Evolutionary conservation across 2,797 vertebrate species (phyloP).

Genomic region (Neoniphon sammara): DNA sequence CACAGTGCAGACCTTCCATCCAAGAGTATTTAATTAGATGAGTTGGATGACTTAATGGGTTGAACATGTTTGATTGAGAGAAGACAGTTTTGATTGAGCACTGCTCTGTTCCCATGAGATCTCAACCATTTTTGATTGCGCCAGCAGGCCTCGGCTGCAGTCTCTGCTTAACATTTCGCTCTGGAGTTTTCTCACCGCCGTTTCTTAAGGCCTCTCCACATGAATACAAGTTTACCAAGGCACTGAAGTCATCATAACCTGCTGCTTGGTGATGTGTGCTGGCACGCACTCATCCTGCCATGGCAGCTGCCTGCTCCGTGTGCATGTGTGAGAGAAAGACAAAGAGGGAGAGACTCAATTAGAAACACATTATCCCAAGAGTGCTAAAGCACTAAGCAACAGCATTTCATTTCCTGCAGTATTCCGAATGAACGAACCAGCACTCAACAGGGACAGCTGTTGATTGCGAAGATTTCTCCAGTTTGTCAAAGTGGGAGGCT

Average conservation of each 20-base stretch:
- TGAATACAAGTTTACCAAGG: constrained; percentile 23
- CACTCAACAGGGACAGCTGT: neutral
- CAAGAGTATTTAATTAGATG: constrained; percentile 47
- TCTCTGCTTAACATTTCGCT: constrained; percentile 14
- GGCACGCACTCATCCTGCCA: neutral
- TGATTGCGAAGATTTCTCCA: constrained; percentile 22
- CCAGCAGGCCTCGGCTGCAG: constrained; percentile 17
- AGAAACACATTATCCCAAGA: neutral
- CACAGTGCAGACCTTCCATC: constrained; percentile 41
- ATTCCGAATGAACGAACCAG: constrained; percentile 9
- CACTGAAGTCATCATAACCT: constrained; percentile 36
- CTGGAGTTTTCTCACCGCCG: neutral
- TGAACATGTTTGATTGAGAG: constrained; percentile 35
- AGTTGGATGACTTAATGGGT: constrained; percentile 49
- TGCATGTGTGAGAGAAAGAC: too few relatives aligned
- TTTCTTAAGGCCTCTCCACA: neutral
- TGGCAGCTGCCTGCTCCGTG: too few relatives aligned
- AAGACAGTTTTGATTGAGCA: constrained; percentile 45
- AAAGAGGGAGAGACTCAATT: too few relatives aligned
- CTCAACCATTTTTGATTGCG: constrained; percentile 39
- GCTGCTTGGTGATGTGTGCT: constrained; percentile 8
- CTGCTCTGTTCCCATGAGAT: constrained; percentile 18
- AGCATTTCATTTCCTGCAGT: constrained; percentile 25
- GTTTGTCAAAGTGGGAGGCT: constrained; percentile 1
- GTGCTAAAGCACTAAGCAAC: neutral